Evolutionary conservation across 2,113 vertebrate species (phyloP).

Genomic region (Pitta sordida): DNA sequence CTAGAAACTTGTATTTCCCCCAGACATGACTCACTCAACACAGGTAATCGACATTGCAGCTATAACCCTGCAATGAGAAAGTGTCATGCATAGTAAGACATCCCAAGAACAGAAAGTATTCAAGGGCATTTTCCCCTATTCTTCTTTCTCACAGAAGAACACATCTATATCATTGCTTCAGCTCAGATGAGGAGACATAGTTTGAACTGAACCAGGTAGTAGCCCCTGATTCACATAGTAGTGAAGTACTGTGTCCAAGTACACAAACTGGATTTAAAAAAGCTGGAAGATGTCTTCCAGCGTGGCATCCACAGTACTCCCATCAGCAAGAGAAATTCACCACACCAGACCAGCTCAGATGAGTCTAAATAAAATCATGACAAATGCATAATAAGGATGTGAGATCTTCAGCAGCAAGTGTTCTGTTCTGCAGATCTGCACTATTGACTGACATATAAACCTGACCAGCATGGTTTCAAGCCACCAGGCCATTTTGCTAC

Average conservation of each 20-base stretch:
- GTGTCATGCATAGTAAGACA: not conserved
- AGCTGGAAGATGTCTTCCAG: not conserved
- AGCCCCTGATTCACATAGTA: fast-evolving
- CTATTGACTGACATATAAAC: not conserved
- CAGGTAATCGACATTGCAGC: not conserved
- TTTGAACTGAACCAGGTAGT: not conserved
- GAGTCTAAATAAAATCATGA: not conserved
- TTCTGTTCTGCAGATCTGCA: not conserved
- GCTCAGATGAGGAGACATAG: not conserved
- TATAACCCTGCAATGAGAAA: not conserved
- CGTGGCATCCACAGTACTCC: not conserved
- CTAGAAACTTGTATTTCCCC: not conserved
- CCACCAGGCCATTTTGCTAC: not conserved
- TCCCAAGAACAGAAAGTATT: not conserved
- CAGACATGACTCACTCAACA: fast-evolving
- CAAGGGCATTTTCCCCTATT: not conserved
- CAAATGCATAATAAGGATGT: not conserved
- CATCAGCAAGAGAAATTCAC: not conserved
- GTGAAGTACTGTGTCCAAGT: not conserved
- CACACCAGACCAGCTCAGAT: not conserved
- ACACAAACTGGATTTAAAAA: not conserved
- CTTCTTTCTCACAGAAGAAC: not conserved
- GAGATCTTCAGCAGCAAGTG: not conserved
- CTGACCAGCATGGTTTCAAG: not conserved
- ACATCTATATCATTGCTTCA: not conserved